Base-by-base conservation (phyloP, 2,797 vertebrate genomes). In the Meriones psammophilus region DNA sequence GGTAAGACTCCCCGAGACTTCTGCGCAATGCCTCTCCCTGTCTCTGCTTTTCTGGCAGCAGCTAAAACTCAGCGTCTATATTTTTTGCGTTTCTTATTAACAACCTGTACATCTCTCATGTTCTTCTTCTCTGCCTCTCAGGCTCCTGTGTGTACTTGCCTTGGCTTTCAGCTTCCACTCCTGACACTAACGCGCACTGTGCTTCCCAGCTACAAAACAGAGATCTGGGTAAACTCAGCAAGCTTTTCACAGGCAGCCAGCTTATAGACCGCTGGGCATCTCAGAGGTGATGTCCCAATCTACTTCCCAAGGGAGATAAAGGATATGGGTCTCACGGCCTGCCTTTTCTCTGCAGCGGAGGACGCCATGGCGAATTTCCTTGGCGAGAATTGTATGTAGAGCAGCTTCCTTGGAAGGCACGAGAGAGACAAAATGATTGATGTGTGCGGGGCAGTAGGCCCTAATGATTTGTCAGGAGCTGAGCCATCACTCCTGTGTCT, bases 401-500 rank as follows among this genome's bases (percentile, higher is more conserved):
- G 9, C 28, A 36, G 0, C 86, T 83, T 95, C 50, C 71, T 91
- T 79, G 22, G 62, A 92, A 91, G 54, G 22, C 33, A 4, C 42
- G 36, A 22, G 79, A 22, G 79, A 36, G 84, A 68, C 58, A 83
- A 8, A 28, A 62, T 93, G 92, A 94, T 71, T 58, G 92, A 83
- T 83, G 24, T 79, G 20, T 58, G 17, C 66, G 58, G 13, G 71
- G n/a, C 20, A 90, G 1, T 7, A 88, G 79, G 58, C 15, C 66
- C 15, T 42, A 77, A 79, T 88, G 88, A 77, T 87, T 91, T 56
- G 13, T 88, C 69, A 96, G 69, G 79, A 79, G 36, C 91, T 60
- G 42, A 95, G 26, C 20, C 33, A 4, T 94, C 71, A n/a, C 46
- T 94, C 66, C 30, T 30, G 2, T 39, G 22, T 76, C 62, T 54